Base-by-base conservation (phyloP, 1,140 invertebrate species). In the Megalopta genalis region DNA sequence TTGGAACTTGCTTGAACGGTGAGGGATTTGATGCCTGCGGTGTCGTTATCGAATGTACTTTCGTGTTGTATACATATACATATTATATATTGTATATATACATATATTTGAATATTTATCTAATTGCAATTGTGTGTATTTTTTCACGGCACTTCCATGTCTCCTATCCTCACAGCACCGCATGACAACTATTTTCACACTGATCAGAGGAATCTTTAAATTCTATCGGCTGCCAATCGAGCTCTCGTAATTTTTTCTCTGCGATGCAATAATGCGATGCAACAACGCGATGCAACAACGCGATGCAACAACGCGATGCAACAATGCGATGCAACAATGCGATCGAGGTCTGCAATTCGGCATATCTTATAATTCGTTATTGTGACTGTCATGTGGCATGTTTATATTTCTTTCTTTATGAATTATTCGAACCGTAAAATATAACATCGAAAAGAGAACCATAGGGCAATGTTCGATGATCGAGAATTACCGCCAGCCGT, bases 131-230 rank as follows among this genome's bases (percentile, higher is more conserved):
- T 87, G 67, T 84, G 74, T 84, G 82, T 87, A 86, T 83, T 88
- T 87, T 32, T 83, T 86, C 79, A 89, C 66, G 91, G 91, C 91
- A 92, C 91, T 90, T 92, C 91, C 91, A 90, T 92, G 88, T 90
- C 80, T 92, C 91, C 91, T 80, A 90, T 92, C 90, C 90, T 91
- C 77, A 89, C 81, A 81, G 91, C 91, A 92, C 91, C 80, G 91
- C 91, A 92, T 90, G 91, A 79, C 21, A 57, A n/a, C 70, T 87
- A 72, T 70, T 27, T 82, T 69, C 67, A 57, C 49, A 37, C 16
- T n/a, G 7, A 57, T 57, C 54, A n/a, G 54, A 62, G 25, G 14
- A 62, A 62, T 39, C n/a, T 32, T 25, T 46, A 46, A 46, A 25
- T 27, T 62, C 59, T 7, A 62, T 27, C 25, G 59, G 54, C 54